Evolutionary conservation across 2,797 vertebrate species (phyloP).

Genomic region (Psittacula derbiana): DNA sequence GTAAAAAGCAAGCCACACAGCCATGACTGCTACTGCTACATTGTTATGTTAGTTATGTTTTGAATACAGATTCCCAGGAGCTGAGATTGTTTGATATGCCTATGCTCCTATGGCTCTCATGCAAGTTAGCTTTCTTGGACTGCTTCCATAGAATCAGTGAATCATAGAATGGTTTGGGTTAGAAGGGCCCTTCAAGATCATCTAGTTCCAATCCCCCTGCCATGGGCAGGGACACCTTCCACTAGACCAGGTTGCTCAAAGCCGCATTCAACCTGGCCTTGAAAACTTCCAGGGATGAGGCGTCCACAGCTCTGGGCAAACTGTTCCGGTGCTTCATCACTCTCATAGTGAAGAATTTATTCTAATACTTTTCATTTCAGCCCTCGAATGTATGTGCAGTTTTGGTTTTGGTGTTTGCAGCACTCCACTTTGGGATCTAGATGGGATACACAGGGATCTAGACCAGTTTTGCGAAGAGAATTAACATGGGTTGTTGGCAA

Average conservation of each 20-base stretch:
- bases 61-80: not conserved
- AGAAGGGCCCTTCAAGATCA: not conserved
- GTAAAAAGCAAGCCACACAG: not conserved
- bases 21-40: not conserved
- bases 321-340: not conserved
- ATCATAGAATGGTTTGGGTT: not conserved
- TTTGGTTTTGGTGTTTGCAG: not conserved
- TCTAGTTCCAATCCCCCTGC: not conserved
- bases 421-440: not conserved
- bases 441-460: not conserved
- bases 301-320: not conserved
- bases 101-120: not conserved
- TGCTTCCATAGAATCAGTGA: not conserved
- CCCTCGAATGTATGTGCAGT: accelerated
- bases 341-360: not conserved
- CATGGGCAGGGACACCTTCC: not conserved
- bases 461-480: not conserved
- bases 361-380: not conserved
- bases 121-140: not conserved
- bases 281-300: not conserved
- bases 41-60: not conserved
- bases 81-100: not conserved
- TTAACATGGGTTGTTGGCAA: accelerated
- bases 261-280: not conserved
- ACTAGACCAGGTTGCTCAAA: not conserved